Percentiles rank a stretch among this genome's conserved stretches.
Evolutionary conservation across 2,113 vertebrate genomes (phyloP).

Genomic region (Toxostoma redivivum): DNA sequence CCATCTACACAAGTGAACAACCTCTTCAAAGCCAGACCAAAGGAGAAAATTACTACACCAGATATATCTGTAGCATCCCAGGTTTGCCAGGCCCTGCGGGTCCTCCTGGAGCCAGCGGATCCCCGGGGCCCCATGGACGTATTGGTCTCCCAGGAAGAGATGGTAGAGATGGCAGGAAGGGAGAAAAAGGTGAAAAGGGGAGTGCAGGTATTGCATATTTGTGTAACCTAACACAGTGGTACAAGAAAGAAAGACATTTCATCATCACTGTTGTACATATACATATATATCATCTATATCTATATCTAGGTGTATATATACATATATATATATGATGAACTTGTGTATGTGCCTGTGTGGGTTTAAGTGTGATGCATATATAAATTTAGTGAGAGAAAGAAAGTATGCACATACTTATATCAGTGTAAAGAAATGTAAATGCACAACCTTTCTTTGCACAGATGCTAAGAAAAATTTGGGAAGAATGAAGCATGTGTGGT

Average conservation of each 20-base stretch:
- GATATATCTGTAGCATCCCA: constrained; percentile 89
- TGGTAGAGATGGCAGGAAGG: constrained; percentile 93
- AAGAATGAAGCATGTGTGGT: not conserved
- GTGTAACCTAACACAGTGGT: not conserved
- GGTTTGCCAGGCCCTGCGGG: constrained; percentile 86
- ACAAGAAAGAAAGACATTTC: not conserved
- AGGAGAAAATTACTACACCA: constrained; percentile 77
- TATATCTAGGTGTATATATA: no score
- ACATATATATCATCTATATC: no score
- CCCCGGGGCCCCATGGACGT: constrained; percentile 84
- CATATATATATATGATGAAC: not conserved
- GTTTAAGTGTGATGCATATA: not conserved
- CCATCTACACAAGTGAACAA: constrained; percentile 83
- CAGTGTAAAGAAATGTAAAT: not conserved
- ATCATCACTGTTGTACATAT: not conserved
- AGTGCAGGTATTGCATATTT: constrained; percentile 80
- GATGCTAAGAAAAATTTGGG: not conserved
- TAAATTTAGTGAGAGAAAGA: not conserved
- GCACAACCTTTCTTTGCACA: not conserved
- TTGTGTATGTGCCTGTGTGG: not conserved
- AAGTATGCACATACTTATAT: not conserved
- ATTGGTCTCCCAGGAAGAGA: constrained; percentile 95
- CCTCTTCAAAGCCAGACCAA: constrained; percentile 78
- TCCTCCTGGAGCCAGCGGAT: constrained; percentile 79
- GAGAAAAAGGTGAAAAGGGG: constrained; percentile 94